phyloP scores from a whole-genome alignment of 2,113 vertebrate species.

The Plecturocebus donacophilus region DNA sequence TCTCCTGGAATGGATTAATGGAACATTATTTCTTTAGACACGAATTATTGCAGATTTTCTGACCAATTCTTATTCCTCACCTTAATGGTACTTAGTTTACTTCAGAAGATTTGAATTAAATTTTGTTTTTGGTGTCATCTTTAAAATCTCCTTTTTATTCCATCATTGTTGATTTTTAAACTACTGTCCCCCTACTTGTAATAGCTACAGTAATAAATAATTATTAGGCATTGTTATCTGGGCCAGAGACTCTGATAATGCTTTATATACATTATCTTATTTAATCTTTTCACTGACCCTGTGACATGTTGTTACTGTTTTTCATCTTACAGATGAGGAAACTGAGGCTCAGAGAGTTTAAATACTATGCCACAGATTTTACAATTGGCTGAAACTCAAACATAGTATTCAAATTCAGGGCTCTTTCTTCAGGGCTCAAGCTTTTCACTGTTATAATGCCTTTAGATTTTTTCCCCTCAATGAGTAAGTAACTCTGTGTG shows the following conservation, averaged over 20 bases:
- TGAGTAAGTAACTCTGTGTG: neutral
- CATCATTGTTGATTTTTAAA: neutral
- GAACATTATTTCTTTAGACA: neutral
- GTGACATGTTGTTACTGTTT: neutral
- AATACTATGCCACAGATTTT: neutral
- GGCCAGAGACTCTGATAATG: neutral
- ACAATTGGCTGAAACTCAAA: neutral
- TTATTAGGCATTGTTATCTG: neutral
- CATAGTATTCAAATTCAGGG: neutral
- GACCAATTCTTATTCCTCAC: neutral
- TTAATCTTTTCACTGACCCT: neutral
- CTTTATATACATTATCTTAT: neutral
- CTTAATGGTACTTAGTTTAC: neutral
- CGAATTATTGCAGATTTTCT: neutral
- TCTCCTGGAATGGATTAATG: neutral
- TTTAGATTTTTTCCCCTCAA: neutral
- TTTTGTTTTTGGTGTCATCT: neutral
- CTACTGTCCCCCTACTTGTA: neutral
- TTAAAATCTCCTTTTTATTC: neutral
- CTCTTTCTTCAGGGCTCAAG: neutral
- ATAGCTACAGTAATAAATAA: neutral
- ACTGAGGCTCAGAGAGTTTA: neutral
- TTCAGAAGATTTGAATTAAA: neutral
- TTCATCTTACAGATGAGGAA: neutral
- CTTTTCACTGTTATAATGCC: neutral